Conservation (phyloP, 2,888 invertebrate species). For the Caenorhabditis becei region DNA sequence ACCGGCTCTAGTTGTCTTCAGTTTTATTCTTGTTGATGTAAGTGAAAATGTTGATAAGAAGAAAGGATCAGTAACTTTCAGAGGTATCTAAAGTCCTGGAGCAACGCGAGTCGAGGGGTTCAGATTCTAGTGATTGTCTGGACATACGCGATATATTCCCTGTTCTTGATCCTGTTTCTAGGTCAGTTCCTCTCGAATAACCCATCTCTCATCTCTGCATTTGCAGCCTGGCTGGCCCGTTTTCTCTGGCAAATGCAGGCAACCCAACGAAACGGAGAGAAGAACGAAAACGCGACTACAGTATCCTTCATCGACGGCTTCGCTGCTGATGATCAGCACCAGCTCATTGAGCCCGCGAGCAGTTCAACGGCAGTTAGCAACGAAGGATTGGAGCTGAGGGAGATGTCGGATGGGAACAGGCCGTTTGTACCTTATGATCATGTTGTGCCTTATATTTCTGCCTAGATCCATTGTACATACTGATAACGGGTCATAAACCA, state of each 20-base stretch:
- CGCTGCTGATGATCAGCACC: slow-evolving; percentile 15
- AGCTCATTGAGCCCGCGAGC: slow-evolving; percentile 4
- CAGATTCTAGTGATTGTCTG: slow-evolving; percentile 57
- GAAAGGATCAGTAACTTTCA: slow-evolving; percentile 17
- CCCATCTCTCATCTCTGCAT: too few relatives aligned
- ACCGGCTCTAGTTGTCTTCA: slow-evolving; percentile 59
- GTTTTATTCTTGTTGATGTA: slow-evolving; percentile 60
- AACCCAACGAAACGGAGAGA: neutral
- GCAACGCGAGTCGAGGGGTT: slow-evolving; percentile 32
- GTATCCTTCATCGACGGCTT: slow-evolving; percentile 54
- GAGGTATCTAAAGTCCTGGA: slow-evolving; percentile 58
- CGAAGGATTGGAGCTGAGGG: slow-evolving; percentile 16
- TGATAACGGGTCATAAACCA: neutral
- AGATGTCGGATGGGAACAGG: slow-evolving; percentile 2
- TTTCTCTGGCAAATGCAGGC: slow-evolving; percentile 49
- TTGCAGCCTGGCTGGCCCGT: slow-evolving; percentile 58
- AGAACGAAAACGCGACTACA: slow-evolving; percentile 34
- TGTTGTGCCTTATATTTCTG: slow-evolving; percentile 32
- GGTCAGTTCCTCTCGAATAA: too few relatives aligned
- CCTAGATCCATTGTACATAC: neutral
- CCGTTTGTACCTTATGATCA: slow-evolving; percentile 35
- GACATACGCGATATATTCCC: slow-evolving; percentile 52
- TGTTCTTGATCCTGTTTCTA: slow-evolving; percentile 46
- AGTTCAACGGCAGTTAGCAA: slow-evolving; percentile 10
- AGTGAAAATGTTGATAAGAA: neutral